A percentile compares a stretch with the other conserved stretches of the same genome.
phyloP scores from a whole-genome alignment of 1,140 invertebrate species.

The Nasonia longicornis region DNA sequence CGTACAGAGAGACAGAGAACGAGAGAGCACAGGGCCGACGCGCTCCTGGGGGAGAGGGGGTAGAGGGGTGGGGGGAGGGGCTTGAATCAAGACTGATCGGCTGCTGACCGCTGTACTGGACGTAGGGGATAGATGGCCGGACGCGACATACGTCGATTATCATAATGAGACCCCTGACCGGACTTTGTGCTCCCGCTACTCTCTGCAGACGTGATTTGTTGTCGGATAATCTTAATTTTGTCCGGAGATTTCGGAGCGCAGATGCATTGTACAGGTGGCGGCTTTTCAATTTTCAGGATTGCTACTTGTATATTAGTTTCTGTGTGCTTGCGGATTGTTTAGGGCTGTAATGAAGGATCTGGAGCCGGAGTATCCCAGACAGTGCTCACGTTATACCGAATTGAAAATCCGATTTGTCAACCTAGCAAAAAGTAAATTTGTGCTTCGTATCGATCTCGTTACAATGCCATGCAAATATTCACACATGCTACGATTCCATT shows the following conservation, averaged over 20 bases:
- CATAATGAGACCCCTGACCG: slow-evolving; percentile 15
- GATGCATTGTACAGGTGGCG: slow-evolving; percentile 9
- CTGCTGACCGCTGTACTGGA: slow-evolving; percentile 3
- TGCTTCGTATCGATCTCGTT: no score
- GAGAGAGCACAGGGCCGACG: background rate
- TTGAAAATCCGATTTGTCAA: background rate
- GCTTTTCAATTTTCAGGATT: background rate
- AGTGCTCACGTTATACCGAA: no score
- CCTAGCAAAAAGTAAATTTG: no score
- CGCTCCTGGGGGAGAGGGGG: background rate
- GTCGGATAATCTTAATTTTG: background rate
- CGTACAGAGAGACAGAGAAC: background rate
- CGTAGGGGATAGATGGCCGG: slow-evolving; percentile 13
- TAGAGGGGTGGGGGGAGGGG: no score
- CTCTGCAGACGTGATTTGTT: slow-evolving; percentile 25
- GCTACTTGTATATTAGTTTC: no score
- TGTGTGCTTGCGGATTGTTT: background rate
- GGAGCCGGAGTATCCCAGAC: no score
- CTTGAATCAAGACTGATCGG: slow-evolving; percentile 14
- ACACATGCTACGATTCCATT: no score
- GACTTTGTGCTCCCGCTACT: background rate
- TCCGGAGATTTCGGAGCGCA: background rate
- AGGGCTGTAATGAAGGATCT: background rate
- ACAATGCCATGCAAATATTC: no score
- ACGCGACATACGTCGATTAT: slow-evolving; percentile 39